Evolutionary conservation across 2,888 invertebrate genomes (phyloP).

Genomic region (Xylocampa areola): DNA sequence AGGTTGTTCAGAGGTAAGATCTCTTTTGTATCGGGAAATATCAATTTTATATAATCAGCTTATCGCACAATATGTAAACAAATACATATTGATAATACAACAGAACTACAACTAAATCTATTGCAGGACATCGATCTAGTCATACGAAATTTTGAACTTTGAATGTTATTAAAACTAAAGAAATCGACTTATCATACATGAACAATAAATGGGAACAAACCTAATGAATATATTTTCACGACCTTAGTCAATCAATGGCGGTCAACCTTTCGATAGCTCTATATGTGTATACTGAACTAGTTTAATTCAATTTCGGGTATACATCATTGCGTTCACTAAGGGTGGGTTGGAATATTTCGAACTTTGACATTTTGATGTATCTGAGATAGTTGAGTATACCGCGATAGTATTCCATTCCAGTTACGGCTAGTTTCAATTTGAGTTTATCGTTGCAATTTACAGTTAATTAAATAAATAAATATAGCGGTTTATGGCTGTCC

Average conservation of each 20-base stretch:
- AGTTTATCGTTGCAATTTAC: too few relatives aligned
- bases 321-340: not conserved
- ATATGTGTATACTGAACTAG: conserved; percentile 4
- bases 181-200: conserved; percentile 8
- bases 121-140: too few relatives aligned
- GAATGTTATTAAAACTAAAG: conserved; percentile 10
- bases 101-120: too few relatives aligned
- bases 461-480: too few relatives aligned
- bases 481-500: too few relatives aligned
- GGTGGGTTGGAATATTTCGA: conserved; percentile 1
- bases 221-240: conserved; percentile 49
- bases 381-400: conserved; percentile 8
- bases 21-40: too few relatives aligned
- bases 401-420: conserved; percentile 2
- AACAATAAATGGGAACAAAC: conserved; percentile 32
- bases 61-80: too few relatives aligned
- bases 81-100: too few relatives aligned
- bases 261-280: conserved; percentile 41
- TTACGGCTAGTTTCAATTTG: too few relatives aligned
- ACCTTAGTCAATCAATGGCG: conserved; percentile 48
- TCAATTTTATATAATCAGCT: too few relatives aligned
- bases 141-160: too few relatives aligned
- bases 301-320: conserved; percentile 12
- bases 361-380: conserved; percentile 11
- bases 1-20: too few relatives aligned